phyloP scores from a whole-genome alignment of 2,113 vertebrate genomes.

The Megaceryle torquata region DNA sequence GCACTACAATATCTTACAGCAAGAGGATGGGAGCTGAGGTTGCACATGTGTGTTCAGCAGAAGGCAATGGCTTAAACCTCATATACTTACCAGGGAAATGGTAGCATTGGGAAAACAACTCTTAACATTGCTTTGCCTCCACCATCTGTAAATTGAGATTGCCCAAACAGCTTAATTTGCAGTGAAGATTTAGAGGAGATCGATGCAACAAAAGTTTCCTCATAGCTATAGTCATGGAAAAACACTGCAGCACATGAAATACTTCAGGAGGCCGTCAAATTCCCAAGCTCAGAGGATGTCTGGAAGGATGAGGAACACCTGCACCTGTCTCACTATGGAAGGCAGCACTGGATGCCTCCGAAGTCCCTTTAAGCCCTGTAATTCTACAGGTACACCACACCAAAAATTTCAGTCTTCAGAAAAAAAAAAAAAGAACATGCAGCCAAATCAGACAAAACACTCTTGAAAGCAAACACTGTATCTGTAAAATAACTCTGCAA shows the following conservation, averaged over 20 bases:
- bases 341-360: not conserved
- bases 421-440: not conserved
- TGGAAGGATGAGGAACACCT: not conserved
- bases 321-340: not conserved
- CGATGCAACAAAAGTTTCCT: not conserved
- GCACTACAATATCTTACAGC: not conserved
- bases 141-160: not conserved
- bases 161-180: not conserved
- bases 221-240: not conserved
- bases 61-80: not conserved
- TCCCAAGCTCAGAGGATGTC: not conserved
- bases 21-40: not conserved
- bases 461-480: fast-evolving
- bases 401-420: not conserved
- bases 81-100: not conserved
- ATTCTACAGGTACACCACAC: not conserved
- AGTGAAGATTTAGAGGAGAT: not conserved
- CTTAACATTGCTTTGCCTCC: not conserved
- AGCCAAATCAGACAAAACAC: not conserved
- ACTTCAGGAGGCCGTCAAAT: not conserved
- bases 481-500: not conserved
- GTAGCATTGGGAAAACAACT: not conserved
- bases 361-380: not conserved
- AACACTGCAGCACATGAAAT: not conserved
- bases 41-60: fast-evolving